Base-by-base conservation (phyloP, 2,113 vertebrate species). In the Corythornis madagascariensis region DNA sequence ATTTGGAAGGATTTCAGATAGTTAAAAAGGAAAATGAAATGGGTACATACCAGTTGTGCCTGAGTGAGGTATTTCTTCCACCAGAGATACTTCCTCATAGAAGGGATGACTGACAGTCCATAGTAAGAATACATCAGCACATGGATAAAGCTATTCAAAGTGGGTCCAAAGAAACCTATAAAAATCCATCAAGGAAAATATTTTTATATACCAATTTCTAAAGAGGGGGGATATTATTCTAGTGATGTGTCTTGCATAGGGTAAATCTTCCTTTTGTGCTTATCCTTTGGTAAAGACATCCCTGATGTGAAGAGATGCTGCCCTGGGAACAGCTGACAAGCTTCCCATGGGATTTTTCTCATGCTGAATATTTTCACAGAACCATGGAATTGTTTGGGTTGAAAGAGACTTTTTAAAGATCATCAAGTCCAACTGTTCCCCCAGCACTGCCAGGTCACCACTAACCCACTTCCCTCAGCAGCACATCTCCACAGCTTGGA, bases 1-100 rank as follows among this genome's bases (percentile, higher is more conserved):
- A 18, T 60, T 74, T 77, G 29, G 31, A 87, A 76, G 52, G 42
- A 47, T 33, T 76, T 81, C 53, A 81, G 13, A 11, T 15, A 3
- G 2, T 53, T 84, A 55, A 64, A 89, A 76, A 22, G 13, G 14
- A 91, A 3, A 92, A 35, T 67, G 35, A 65, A 63, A 43, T 1
- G 10, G 6, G 6, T 16, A 92, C 89, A 4, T 97, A 98, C 98
- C 98, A 99, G 73, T 59, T 99, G 98, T 56, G 98, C 98, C 93
- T 98, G 98, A 11, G 98, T 99, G 94, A 99, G 98, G 64, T 99
- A 99, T 79, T 98, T 98, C 97, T 99, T 99, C 98, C 98, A 99
- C 98, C 98, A 99, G 13, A 99, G 98, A 73, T 98, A 98, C 83
- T 97, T 98, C 80, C 97, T 98, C 98, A 98, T 98, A 5, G 98